Conservation (phyloP, 2,113 vertebrate species). For the Apteryx mantelli region DNA sequence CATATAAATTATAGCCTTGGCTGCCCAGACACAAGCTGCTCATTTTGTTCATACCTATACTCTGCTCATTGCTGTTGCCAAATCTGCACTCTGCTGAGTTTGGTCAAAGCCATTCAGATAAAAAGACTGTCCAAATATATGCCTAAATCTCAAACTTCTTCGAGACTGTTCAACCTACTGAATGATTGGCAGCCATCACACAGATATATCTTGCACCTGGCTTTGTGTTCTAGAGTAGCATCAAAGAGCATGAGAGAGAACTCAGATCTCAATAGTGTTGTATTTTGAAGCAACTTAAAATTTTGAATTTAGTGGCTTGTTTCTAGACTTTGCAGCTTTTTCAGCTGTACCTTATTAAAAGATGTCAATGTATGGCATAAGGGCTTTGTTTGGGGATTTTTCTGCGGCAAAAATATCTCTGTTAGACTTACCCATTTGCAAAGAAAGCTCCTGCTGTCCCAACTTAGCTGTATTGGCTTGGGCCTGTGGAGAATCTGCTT, state of each 20-base stretch:
- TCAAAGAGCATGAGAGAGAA: not conserved
- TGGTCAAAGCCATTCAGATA: not conserved
- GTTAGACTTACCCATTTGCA: not conserved
- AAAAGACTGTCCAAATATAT: not conserved
- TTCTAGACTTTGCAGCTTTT: not conserved
- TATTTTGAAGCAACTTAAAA: not conserved
- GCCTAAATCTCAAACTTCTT: not conserved
- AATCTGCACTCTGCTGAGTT: not conserved
- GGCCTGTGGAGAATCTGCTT: not conserved
- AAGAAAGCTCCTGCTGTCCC: not conserved
- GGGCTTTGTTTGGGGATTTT: not conserved
- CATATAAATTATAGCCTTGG: not conserved
- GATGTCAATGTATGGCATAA: too few relatives aligned
- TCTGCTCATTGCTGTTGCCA: not conserved
- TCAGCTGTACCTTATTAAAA: not conserved
- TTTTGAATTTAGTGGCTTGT: not conserved
- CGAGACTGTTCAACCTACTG: not conserved
- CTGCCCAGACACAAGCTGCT: not conserved
- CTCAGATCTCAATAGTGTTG: not conserved
- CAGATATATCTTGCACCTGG: not conserved
- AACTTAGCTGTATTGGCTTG: not conserved
- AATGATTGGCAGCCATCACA: not conserved
- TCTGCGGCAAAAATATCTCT: not conserved
- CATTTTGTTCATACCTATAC: not conserved
- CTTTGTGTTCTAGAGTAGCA: not conserved